phyloP scores from a whole-genome alignment of 53 echinoderm and acorn worm genomes.

The Temnopleurus reevesii region DNA sequence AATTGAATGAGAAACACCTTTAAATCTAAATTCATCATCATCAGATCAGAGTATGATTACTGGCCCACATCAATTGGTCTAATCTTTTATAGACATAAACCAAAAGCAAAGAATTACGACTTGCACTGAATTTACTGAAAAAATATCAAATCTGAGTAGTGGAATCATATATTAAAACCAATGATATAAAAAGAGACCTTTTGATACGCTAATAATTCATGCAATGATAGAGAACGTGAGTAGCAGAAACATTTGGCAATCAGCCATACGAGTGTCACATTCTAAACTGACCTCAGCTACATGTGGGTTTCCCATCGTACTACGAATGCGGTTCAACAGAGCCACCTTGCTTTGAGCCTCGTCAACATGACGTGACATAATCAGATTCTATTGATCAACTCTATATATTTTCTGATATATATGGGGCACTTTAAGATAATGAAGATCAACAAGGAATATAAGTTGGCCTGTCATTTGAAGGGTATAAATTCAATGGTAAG shows the following conservation, averaged over 20 bases:
- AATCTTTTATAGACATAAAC: no score
- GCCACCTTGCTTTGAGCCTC: neutral
- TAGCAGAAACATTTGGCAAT: slow-evolving; percentile 15
- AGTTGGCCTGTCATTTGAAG: no score
- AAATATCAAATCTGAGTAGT: no score
- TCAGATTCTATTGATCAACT: slow-evolving; percentile 2
- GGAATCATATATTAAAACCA: no score
- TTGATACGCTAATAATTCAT: slow-evolving; percentile 15
- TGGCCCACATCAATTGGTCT: no score
- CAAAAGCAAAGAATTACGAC: no score
- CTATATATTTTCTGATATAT: neutral
- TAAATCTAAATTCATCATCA: no score
- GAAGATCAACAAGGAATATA: no score
- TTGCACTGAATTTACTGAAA: no score
- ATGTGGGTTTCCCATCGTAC: neutral
- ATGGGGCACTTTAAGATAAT: neutral
- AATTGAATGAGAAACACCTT: no score
- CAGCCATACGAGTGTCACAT: slow-evolving; percentile 37
- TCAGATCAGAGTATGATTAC: no score
- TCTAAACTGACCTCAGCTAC: neutral
- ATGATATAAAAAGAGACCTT: slow-evolving; percentile 1
- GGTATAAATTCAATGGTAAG: no score
- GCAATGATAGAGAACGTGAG: neutral
- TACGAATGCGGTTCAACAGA: neutral
- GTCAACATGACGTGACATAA: neutral